These are phyloP conservation scores for Uria aalge DNA, from an alignment of 2,113 vertebrate genomes.

Conservation along the genomic window DNA sequence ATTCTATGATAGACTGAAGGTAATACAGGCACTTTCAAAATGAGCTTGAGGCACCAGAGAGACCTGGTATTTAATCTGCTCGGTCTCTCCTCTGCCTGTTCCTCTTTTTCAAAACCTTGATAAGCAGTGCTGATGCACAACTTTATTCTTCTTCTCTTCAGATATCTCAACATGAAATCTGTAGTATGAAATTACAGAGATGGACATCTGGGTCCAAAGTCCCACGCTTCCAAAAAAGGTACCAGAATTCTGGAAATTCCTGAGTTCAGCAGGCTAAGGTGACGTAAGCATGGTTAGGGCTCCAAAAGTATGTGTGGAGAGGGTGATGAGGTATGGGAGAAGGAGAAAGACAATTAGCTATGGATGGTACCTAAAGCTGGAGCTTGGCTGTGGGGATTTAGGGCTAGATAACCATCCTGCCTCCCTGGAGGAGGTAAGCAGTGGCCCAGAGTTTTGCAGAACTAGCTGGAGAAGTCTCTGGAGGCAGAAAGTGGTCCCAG, in stretches of 20 bases:
- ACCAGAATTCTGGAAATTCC: background rate
- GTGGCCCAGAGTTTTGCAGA: background rate
- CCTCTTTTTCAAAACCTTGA: background rate
- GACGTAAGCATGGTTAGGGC: background rate
- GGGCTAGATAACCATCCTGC: background rate
- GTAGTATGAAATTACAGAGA: background rate
- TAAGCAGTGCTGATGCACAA: fast-evolving
- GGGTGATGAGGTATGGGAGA: fast-evolving
- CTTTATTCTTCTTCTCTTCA: background rate
- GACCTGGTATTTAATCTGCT: background rate
- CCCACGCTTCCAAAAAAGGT: background rate
- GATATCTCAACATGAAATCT: background rate
- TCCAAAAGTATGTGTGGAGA: background rate
- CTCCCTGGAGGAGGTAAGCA: background rate
- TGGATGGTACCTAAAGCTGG: background rate
- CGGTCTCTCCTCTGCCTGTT: background rate
- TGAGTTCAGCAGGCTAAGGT: background rate
- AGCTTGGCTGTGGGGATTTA: background rate
- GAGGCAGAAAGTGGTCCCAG: background rate
- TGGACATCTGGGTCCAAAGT: background rate
- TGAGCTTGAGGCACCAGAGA: background rate
- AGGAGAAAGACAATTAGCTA: background rate
- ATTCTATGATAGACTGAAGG: background rate
- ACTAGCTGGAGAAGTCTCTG: background rate
- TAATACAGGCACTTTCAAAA: background rate